Evolutionary conservation across 2,113 vertebrate species (phyloP), one percentile per base, ranked within the genome.

Genomic region (Nematolebias whitei): DNA sequence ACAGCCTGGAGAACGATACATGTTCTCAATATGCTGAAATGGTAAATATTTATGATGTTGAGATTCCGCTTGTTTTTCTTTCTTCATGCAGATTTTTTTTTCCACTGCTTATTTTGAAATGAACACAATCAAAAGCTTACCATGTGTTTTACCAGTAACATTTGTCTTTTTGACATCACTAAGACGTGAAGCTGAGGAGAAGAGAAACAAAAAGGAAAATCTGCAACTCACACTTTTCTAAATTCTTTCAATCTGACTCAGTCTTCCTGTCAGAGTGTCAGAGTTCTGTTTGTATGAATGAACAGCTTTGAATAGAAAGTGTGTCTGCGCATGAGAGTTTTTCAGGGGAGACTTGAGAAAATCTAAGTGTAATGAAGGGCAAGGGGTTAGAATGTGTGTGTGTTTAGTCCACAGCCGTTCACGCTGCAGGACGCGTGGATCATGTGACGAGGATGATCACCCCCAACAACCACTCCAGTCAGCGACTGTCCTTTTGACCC

Each of bases 361-460:
- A 83, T 85, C 82, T 86, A 83, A 88, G 79, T 83, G 59, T 71
- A 61, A 78, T 68, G 64, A 80, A 86, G 82, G 74, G 75, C 85
- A 81, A 11, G 14, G 75, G 76, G 84, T 87, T 71, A 84, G 63
- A 71, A 59, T 63, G 66, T 49, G n/a, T n/a, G n/a, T 80, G 68
- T 70, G 68, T 75, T 85, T 63, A 82, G 65, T 74, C 74, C 78
- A 67, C 76, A 82, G 70, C 72, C 68, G 53, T 76, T 75, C 72
- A 71, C 86, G 15, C 86, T 64, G 81, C 78, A 74, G 85, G 88
- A 79, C 57, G 61, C 73, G 23, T 60, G 53, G 75, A 88, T 53
- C 86, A 89, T 87, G 87, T 88, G 88, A 91, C 82, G 63, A 39
- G 80, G 84, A 85, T 87, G 84, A 88, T 79, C 84, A 49, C 43